These are phyloP conservation scores for Lamprologus callipterus DNA, from an alignment of 2,113 vertebrate genomes.

Conservation along the genomic window DNA sequence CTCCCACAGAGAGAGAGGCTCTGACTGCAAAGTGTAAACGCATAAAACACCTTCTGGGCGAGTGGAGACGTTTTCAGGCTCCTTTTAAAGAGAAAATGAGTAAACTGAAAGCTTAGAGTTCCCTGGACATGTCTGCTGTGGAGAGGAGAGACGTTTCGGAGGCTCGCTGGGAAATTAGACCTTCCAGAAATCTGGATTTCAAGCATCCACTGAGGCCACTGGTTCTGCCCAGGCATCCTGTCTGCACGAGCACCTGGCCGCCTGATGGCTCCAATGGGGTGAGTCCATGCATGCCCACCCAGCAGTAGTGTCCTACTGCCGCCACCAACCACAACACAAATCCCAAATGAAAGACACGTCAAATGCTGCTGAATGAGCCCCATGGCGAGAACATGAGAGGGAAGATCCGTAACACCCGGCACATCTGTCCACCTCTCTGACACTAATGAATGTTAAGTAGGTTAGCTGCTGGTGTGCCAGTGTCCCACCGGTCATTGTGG, in stretches of 20 bases:
- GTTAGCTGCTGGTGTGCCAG: conserved; percentile 56
- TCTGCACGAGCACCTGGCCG: conserved; percentile 21
- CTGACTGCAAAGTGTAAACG: background rate
- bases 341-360: conserved; percentile 55
- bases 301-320: conserved; percentile 17
- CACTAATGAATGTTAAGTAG: conserved; percentile 75
- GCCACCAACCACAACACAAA: conserved; percentile 29
- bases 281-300: conserved; percentile 53
- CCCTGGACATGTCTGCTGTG: conserved; percentile 10
- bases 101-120: background rate
- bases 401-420: conserved; percentile 45
- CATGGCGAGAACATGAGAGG: conserved; percentile 51
- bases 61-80: background rate
- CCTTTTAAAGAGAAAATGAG: background rate
- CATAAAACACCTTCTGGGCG: background rate
- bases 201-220: background rate
- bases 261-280: conserved; percentile 35
- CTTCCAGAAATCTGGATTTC: conserved; percentile 1
- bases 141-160: background rate
- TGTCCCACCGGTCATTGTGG: conserved; percentile 73
- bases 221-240: background rate
- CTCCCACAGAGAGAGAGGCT: conserved; percentile 40
- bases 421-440: conserved; percentile 70
- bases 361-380: conserved; percentile 43
- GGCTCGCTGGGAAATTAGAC: background rate